Evolutionary conservation across 1,140 invertebrate genomes (phyloP).

Genomic region (Temnothorax curvispinosus): DNA sequence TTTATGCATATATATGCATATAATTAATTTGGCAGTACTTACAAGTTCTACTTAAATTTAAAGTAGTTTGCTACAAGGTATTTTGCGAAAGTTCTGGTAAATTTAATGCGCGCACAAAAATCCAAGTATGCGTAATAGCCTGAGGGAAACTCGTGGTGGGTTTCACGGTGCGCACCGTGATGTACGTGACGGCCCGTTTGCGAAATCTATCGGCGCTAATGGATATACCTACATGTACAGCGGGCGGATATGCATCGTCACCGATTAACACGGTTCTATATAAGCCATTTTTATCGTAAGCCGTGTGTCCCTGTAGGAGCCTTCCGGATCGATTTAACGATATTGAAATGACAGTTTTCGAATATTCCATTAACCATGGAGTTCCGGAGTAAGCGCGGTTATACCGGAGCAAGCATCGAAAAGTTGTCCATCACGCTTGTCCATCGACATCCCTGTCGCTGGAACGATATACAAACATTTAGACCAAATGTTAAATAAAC

Average conservation of each 20-base stretch:
- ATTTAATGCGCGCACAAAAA: slow-evolving; percentile 1
- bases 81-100: background rate
- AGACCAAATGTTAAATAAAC: background rate
- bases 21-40: background rate
- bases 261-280: slow-evolving; percentile 32
- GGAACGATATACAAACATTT: background rate
- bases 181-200: slow-evolving; percentile 29
- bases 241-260: background rate
- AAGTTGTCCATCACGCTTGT: slow-evolving; percentile 29
- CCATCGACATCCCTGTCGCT: slow-evolving; percentile 17
- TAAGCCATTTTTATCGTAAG: slow-evolving; percentile 23
- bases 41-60: background rate
- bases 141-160: slow-evolving; percentile 20
- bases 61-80: background rate
- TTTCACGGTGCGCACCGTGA: slow-evolving; percentile 13
- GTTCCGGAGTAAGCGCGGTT: slow-evolving; percentile 13
- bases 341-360: slow-evolving; percentile 50
- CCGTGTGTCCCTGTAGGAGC: background rate
- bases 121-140: slow-evolving; percentile 7
- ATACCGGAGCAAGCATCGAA: background rate
- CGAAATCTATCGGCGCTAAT: slow-evolving; percentile 44
- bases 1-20: background rate
- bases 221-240: slow-evolving; percentile 40
- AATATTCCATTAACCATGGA: slow-evolving; percentile 51
- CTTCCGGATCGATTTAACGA: slow-evolving; percentile 47